Percentiles rank a stretch among this genome's conserved stretches.
phyloP scores from a whole-genome alignment of 2,888 invertebrate genomes.

The Nineta flava region DNA sequence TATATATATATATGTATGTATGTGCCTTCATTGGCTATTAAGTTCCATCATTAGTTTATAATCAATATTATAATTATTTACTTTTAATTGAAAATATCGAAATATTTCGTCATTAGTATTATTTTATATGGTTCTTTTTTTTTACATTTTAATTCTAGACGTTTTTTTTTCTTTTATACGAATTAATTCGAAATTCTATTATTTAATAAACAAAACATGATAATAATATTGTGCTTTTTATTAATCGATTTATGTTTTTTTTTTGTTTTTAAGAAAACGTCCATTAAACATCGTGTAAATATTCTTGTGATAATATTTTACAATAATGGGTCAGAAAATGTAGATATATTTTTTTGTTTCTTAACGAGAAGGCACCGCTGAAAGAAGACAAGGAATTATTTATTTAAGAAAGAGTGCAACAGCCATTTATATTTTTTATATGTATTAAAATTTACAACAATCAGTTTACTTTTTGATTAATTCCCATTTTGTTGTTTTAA shows the following conservation, averaged over 20 bases:
- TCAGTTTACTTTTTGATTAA: too few species aligned
- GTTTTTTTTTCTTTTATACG: too few species aligned
- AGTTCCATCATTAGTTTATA: background rate
- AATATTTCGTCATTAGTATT: too few species aligned
- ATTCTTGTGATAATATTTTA: slow-evolving; percentile 1
- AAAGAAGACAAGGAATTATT: slow-evolving; percentile 30
- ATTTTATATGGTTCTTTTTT: too few species aligned
- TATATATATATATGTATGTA: too few species aligned
- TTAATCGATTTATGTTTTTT: slow-evolving; percentile 1
- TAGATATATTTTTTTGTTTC: slow-evolving; percentile 11
- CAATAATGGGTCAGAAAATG: slow-evolving; percentile 21
- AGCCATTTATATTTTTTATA: slow-evolving; percentile 1
- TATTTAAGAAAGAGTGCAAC: slow-evolving; percentile 10
- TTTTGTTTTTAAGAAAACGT: background rate
- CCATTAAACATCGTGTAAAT: background rate
- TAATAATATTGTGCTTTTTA: background rate
- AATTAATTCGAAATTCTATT: too few species aligned
- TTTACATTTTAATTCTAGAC: too few species aligned
- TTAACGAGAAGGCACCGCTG: slow-evolving; percentile 33
- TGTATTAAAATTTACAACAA: background rate
- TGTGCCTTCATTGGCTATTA: too few species aligned
- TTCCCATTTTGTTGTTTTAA: too few species aligned
- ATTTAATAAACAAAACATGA: too few species aligned
- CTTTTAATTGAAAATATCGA: background rate
- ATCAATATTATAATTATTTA: background rate